Evolutionary conservation across 64 coral and sea anemone genomes (phyloP).

Genomic region (Pocillopora verrucosa): DNA sequence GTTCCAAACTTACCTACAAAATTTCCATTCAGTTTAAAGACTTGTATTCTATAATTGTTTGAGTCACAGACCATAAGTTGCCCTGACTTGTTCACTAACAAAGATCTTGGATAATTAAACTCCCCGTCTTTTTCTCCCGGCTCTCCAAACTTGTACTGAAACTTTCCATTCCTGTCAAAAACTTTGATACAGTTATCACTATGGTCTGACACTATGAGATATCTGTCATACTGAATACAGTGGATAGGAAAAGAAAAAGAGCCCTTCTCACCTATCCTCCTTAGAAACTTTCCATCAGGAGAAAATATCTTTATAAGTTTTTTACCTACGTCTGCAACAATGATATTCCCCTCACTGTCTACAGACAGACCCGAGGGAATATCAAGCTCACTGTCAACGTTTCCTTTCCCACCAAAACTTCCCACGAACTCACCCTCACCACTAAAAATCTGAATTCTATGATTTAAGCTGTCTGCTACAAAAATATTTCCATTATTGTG

Average conservation of each 20-base stretch:
- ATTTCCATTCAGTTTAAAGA: constrained; percentile 44
- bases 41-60: constrained; percentile 47
- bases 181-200: constrained; percentile 51
- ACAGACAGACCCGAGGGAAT: constrained; percentile 31
- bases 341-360: constrained; percentile 47
- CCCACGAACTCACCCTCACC: not conserved
- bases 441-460: not conserved
- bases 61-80: constrained; percentile 59
- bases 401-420: constrained; percentile 5
- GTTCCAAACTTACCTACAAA: constrained; percentile 58
- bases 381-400: constrained; percentile 8
- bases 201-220: constrained; percentile 33
- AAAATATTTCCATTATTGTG: not conserved
- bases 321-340: constrained; percentile 49
- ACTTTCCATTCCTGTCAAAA: constrained; percentile 37
- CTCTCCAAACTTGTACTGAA: constrained; percentile 31
- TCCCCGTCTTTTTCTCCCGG: constrained; percentile 9
- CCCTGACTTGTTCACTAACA: constrained; percentile 43
- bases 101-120: constrained; percentile 37
- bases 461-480: not conserved
- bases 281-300: constrained; percentile 42
- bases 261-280: not conserved
- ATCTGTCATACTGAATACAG: constrained; percentile 30
- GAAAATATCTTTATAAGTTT: constrained; percentile 54
- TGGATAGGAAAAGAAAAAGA: constrained; percentile 27